Base-by-base conservation (phyloP, 2,113 vertebrate genomes). In the Phyllostomus hastatus region DNA sequence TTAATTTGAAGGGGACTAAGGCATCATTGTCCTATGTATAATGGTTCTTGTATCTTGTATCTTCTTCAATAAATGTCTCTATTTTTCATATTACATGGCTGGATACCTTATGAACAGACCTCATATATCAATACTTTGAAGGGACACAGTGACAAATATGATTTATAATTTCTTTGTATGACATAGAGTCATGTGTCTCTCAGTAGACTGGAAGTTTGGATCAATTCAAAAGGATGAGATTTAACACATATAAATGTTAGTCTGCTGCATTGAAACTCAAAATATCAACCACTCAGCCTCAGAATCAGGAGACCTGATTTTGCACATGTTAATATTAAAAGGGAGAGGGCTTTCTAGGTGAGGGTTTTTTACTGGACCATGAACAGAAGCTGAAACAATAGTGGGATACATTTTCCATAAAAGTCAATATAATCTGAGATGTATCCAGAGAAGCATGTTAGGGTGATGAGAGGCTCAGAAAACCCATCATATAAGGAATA, bases 151-250 rank as follows among this genome's bases (percentile, higher is more conserved):
- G 73, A 69, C 16, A 72, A 83, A 92, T n/a, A 61, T 22, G n/a
- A 88, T 82, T 90, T 90, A 31, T n/a, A 80, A n/a, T n/a, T 91
- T 89, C 76, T 90, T 64, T 79, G 19, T 59, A 43, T 50, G 54
- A 10, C 35, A 48, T 22, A 50, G 20, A 66, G 26, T 67, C 67
- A 50, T 31, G 7, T 64, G 19, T 78, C 31, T 90, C 35, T 84
- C 81, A 92, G 10, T 26, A 85, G 24, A 50, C 75, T 78, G 20
- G 41, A 88, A 91, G 31, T 69, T 48, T n/a, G 41, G 33, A 14
- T 43, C 67, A 91, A 82, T 85, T 87, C 83, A 92, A 91, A 80
- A 85, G 43, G 66, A 87, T 85, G 54, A 95, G 48, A 69, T 73
- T 88, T 61, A 73, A 46, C 14, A 81, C 24, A 54, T 69, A 57